phyloP scores from a whole-genome alignment of 2,888 invertebrate species.

The Pristionchus entomophagus region DNA sequence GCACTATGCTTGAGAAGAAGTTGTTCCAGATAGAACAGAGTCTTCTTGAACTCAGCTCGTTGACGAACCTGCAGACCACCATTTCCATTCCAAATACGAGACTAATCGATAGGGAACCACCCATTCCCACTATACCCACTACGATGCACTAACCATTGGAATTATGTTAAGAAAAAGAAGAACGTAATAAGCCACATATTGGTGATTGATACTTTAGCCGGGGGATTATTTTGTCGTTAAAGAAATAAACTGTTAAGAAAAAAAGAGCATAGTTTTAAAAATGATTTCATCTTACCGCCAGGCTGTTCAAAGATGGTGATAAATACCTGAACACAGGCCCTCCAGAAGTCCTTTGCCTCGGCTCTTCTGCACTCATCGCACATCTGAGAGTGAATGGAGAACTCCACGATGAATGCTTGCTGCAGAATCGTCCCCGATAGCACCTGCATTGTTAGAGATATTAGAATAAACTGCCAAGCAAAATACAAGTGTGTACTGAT shows the following conservation, averaged over 20 bases:
- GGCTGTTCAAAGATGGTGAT: slow-evolving; percentile 48
- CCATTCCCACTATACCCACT: too few species aligned
- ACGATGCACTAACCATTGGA: too few species aligned
- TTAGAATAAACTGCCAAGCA: background rate
- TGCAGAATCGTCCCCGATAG: slow-evolving; percentile 87
- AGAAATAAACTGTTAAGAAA: too few species aligned
- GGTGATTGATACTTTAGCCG: too few species aligned
- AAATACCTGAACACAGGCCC: slow-evolving; percentile 83
- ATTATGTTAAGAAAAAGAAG: too few species aligned
- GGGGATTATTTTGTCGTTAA: too few species aligned
- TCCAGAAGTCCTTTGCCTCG: slow-evolving; percentile 98
- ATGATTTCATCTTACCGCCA: too few species aligned
- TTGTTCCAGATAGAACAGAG: slow-evolving; percentile 97
- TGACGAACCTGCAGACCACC: slow-evolving; percentile 66
- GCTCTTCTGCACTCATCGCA: slow-evolving; percentile 96
- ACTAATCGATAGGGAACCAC: too few species aligned
- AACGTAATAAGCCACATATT: too few species aligned
- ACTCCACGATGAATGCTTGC: slow-evolving; percentile 96
- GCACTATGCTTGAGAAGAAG: slow-evolving; percentile 94
- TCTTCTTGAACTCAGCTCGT: slow-evolving; percentile 92
- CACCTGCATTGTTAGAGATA: slow-evolving; percentile 79
- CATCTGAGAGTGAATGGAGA: slow-evolving; percentile 91
- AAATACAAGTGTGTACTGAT: too few species aligned
- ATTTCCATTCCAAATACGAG: too few species aligned
- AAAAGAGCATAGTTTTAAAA: too few species aligned